Evolutionary conservation across 2,113 vertebrate genomes (phyloP), one percentile per base, ranked within the genome.

Genomic region (Uropsilus gracilis): DNA sequence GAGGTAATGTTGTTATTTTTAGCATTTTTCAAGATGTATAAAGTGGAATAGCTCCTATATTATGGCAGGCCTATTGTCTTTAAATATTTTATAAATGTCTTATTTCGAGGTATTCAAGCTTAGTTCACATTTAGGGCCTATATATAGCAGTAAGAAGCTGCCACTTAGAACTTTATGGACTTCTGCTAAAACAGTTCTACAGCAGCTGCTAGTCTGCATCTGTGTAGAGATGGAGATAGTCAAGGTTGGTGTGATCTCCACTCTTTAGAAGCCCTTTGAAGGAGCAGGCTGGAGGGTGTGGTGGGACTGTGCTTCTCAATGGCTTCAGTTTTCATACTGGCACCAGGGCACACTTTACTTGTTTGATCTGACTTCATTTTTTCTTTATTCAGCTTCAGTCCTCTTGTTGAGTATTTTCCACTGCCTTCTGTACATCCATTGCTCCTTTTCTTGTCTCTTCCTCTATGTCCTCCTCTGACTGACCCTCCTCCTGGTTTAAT

Each of bases 351-450:
- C 6, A 1, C n/a, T 64, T 81, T 87, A 46, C 61, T 39, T 37
- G 1, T 57, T 78, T 77, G 34, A 46, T 37, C 30, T 5, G n/a
- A 11, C 39, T 61, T 32, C 64, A 44, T 2, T 6, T 55, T 72
- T 22, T 26, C 11, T 57, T n/a, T 30, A 16, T 10, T 72, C 46
- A 14, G 28, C 8, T 50, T 20, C 0, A 11, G 39, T 13, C 5
- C 5, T 20, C n/a, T n/a, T 53, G 11, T 37, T 53, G 9, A n/a
- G 44, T 34, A 18, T 1, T 18, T 1, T 0, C 44, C 42, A 8
- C 24, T 69, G 18, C 77, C 37, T 55, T 3, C 13, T 0, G 0
- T 32, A 18, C 6, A n/a, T 44, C 12, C 13, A 0, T 20, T 42
- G 37, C 42, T 16, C 37, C 71, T 53, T 44, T 48, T 59, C 9